Conservation (phyloP, 1,140 invertebrate genomes). For the Hylyphantes graminicola region DNA sequence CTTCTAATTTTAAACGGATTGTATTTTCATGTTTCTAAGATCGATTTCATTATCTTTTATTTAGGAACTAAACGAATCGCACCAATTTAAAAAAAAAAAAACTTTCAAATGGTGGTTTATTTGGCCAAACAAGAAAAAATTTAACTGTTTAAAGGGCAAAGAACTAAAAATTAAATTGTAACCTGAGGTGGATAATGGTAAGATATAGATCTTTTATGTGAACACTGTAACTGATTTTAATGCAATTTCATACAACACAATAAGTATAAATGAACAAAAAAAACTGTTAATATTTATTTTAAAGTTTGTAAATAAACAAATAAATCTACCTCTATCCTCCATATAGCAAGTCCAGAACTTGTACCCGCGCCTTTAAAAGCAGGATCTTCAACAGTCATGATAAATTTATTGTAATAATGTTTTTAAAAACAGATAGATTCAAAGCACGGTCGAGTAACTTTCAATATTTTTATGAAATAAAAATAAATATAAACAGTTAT, state of each 20-base stretch:
- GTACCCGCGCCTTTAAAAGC: conserved; percentile 69
- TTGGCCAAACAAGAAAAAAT: background rate
- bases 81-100: too few relatives aligned
- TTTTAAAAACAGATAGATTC: background rate
- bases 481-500: too few relatives aligned
- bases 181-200: background rate
- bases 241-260: background rate
- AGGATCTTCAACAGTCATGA: conserved; percentile 63
- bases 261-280: background rate
- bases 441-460: too few relatives aligned
- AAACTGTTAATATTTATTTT: background rate
- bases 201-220: background rate
- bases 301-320: background rate
- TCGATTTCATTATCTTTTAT: too few relatives aligned
- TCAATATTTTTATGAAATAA: too few relatives aligned
- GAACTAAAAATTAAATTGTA: background rate
- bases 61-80: too few relatives aligned
- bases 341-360: conserved; percentile 68
- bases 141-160: background rate
- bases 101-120: too few relatives aligned
- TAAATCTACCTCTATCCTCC: conserved; percentile 69
- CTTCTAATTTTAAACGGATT: too few relatives aligned
- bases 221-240: background rate
- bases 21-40: too few relatives aligned
- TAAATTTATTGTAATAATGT: background rate